Evolutionary conservation across 2,113 vertebrate species (phyloP).

Genomic region (Ptychochromis oligacanthus): DNA sequence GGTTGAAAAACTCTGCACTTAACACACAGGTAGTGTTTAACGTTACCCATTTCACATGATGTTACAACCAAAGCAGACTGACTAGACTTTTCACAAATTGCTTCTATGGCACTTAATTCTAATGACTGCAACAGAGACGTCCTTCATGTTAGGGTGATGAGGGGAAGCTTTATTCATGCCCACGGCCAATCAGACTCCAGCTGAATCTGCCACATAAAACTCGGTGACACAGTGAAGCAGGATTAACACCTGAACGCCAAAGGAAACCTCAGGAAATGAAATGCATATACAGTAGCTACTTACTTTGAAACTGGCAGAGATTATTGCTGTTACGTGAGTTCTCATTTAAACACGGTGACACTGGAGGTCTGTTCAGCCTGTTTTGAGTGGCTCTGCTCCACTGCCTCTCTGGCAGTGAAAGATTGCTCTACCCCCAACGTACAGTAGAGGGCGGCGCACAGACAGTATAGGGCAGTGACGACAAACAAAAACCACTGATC

Average conservation of each 20-base stretch:
- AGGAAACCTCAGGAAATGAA: slow-evolving; percentile 3
- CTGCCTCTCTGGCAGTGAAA: slow-evolving; percentile 61
- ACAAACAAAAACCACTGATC: slow-evolving; percentile 37
- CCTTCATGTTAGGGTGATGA: background rate
- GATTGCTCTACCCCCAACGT: slow-evolving; percentile 28
- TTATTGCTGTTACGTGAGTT: slow-evolving; percentile 79
- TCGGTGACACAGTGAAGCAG: background rate
- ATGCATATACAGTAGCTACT: slow-evolving; percentile 57
- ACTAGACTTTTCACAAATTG: background rate
- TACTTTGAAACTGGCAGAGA: slow-evolving; percentile 52
- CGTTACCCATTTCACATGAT: background rate
- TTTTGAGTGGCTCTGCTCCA: slow-evolving; percentile 31
- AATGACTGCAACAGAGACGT: background rate
- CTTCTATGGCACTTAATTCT: slow-evolving; percentile 2
- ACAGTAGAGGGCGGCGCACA: slow-evolving; percentile 45
- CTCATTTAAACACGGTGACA: slow-evolving; percentile 66
- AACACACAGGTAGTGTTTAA: background rate
- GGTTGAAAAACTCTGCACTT: slow-evolving; percentile 30
- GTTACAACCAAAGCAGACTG: background rate
- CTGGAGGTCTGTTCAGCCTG: slow-evolving; percentile 34
- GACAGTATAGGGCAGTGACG: slow-evolving; percentile 51
- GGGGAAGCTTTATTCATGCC: background rate
- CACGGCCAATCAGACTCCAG: background rate
- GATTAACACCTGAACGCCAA: background rate
- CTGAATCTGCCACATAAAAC: background rate